Evolutionary conservation across 2,888 invertebrate species (phyloP).

Genomic region (Pristionchus fissidentatus): DNA sequence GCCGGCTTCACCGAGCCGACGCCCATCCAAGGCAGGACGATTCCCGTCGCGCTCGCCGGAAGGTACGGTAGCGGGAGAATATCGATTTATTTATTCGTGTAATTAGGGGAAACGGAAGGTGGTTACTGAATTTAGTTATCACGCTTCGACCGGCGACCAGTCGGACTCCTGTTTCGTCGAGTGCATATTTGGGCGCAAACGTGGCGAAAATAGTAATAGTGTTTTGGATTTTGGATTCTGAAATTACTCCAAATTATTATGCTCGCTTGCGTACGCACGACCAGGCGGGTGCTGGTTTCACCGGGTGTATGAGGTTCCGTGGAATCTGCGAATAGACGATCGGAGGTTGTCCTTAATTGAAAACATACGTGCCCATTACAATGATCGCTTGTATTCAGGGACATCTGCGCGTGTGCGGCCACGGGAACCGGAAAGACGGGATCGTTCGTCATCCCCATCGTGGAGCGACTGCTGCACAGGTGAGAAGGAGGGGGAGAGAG

Average conservation of each 20-base stretch:
- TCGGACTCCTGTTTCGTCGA: too few relatives aligned
- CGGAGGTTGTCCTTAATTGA: neutral
- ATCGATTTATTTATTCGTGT: neutral
- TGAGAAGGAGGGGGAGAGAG: neutral
- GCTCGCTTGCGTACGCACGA: too few relatives aligned
- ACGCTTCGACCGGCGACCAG: too few relatives aligned
- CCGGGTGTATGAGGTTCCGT: neutral
- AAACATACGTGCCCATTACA: neutral
- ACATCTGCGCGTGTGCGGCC: constrained; percentile 98
- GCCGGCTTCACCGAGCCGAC: constrained; percentile 94
- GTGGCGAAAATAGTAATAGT: too few relatives aligned
- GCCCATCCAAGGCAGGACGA: constrained; percentile 94
- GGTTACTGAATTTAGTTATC: too few relatives aligned
- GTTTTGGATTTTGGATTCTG: neutral
- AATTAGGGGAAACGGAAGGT: too few relatives aligned
- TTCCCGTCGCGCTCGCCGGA: constrained; percentile 92
- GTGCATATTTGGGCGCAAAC: too few relatives aligned
- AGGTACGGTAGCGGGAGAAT: constrained; percentile 34
- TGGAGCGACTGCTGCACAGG: constrained; percentile 91
- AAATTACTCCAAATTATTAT: neutral
- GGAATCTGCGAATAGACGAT: neutral
- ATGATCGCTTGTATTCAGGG: constrained; percentile 76
- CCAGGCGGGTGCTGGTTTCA: neutral
- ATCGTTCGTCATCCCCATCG: constrained; percentile 96
- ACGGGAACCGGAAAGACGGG: constrained; percentile 96